Base-by-base conservation (phyloP, 2,888 invertebrate species). In the Seira musarum region DNA sequence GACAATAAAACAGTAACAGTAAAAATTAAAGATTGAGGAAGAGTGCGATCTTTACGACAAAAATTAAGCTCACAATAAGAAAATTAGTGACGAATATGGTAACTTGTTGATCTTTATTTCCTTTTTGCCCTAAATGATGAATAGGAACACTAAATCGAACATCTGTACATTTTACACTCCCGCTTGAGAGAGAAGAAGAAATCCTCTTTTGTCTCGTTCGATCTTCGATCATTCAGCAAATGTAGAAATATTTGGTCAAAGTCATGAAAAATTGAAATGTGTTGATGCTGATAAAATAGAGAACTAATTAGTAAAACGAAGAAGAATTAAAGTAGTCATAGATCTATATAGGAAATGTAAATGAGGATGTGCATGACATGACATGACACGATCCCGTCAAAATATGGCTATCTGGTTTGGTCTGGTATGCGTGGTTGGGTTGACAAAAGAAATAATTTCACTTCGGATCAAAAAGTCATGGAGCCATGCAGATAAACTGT, bases 61-160 rank as follows among this genome's bases (percentile, higher is more conserved):
- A 49, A 69, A 69, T 69, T 68, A 76, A 76, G 69, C 49, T 19
- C 46, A 64, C 19, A 74, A 67, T 65, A 65, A 24, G 67, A 75
- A 75, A 75, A 68, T 75, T 63, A 63, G 46, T 22, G 68, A 75
- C 75, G 57, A 68, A 75, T 66, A 75, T 65, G 75, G 75, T 49
- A 75, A 68, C 75, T 75, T 75, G 75, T n/a, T 49, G 57, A 24
- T 66, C 66, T 21, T 40, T 21, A 60, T 60, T 60, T 60, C 60
- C 60, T 60, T 60, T 60, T 21, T 60, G 60, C 60, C 60, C 60
- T 60, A 60, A 15, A 60, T 60, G 19, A 60, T 8, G 13, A 60
- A 21, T 21, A 60, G 60, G 60, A 60, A 60, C 60, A 21, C 60
- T 8, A 6, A 40, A 6, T 6, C 6, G 40, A 40, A 40, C 40